phyloP scores from a whole-genome alignment of 23 tunicate species.

The Ciona savignyi region DNA sequence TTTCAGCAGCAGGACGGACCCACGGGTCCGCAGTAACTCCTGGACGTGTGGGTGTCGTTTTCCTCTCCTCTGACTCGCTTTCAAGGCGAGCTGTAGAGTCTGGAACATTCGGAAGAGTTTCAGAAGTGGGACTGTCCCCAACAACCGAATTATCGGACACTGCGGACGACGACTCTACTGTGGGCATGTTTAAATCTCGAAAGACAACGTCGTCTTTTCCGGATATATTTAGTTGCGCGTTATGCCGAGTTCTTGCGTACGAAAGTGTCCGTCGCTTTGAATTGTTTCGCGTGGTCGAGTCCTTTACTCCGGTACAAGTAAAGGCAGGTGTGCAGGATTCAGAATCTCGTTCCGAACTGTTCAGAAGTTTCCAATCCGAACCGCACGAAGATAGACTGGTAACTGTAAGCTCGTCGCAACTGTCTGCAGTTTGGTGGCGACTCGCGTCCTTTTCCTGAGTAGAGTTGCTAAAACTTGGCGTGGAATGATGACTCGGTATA shows the following conservation, averaged over 20 bases:
- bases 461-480: neutral
- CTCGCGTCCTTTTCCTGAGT: neutral
- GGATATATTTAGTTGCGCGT: neutral
- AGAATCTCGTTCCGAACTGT: conserved; percentile 1
- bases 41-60: neutral
- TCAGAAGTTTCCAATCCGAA: conserved; percentile 11
- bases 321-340: neutral
- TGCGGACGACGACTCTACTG: too few species aligned
- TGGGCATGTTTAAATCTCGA: too few species aligned
- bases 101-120: neutral
- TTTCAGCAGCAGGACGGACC: neutral
- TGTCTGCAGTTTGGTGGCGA: neutral
- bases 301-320: neutral
- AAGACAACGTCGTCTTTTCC: too few species aligned
- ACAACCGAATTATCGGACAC: neutral
- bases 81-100: neutral
- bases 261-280: neutral
- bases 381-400: conserved; percentile 9
- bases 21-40: neutral
- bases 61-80: neutral
- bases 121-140: neutral
- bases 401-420: neutral
- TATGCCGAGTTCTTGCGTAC: neutral
- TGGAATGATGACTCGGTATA: neutral
- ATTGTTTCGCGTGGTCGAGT: neutral